Evolutionary conservation across 2,113 vertebrate genomes (phyloP), one percentile per base, ranked within the genome.

Genomic region (Illadopsis cleaveri): DNA sequence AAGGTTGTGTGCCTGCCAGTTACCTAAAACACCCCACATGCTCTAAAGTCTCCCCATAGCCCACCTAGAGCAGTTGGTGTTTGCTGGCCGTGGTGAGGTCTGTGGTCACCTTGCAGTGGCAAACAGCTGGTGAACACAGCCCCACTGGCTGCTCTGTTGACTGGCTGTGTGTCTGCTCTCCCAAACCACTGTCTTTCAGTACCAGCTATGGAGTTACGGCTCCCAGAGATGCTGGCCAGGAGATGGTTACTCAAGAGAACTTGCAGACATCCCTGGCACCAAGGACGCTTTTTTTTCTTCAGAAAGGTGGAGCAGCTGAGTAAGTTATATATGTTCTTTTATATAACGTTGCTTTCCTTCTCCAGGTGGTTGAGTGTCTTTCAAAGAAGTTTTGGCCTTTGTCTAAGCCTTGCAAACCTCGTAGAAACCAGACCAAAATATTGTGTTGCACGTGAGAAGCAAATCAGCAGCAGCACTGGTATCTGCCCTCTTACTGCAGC

Each of bases 201-300:
- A 18, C 10, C 1, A 5, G 6, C 21, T 40, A 25, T 7, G 54
- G 45, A 50, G 3, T 25, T 75, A 31, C 3, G 1, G 7, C 51
- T 68, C 47, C 51, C 56, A 64, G 60, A 91, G 47, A 2, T 62
- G 22, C 70, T 5, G 16, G 12, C n/a, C 27, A 27, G 89, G 53
- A 65, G 66, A 16, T 5, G 42, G 40, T 33, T 70, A 47, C 27
- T 20, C 31, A 27, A 33, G 54, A 82, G 33, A 83, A 24, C 62
- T 62, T 0, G 1, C 31, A 30, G 35, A 7, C 17, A 17, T 50
- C 0, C 2, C 17, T 2, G 7, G 42, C 42, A 86, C 42, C 85
- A 77, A 53, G 35, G 57, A 38, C 19, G 16, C 6, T 14, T 53
- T 44, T 25, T 48, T 48, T 53, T 44, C 28, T 48, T 48, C 71